Evolutionary conservation across 2,888 invertebrate species (phyloP), one percentile per base, ranked within the genome.

Genomic region (Eilema depressum): DNA sequence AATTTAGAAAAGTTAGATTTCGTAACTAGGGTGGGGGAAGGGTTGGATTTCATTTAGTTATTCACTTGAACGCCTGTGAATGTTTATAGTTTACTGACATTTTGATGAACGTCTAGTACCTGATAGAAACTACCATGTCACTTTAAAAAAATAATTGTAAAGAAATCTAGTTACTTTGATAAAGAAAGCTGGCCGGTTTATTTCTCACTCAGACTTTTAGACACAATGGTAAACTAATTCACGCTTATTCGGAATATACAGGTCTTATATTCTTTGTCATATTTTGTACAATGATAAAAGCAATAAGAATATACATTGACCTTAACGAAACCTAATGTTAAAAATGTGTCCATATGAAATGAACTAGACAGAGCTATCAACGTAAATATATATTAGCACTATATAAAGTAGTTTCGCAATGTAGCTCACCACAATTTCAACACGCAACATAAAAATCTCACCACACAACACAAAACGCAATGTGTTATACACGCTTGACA

Each of bases 401-500:
- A 23, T n/a, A 37, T 23, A 14, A 37, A 63, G 26, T 37, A 59
- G 53, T 14, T 65, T 33, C 2, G 61, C 37, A 3, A 67, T 60
- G 28, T 59, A 66, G 4, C 30, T 23, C 14, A 28, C 41, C 53
- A 25, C 69, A 37, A 26, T 56, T 63, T 57, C 63, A 63, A 63
- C 65, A 66, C 70, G 33, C 12, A 14, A 59, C 56, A 67, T 41
- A 62, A 61, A 73, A 80, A 75, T 76, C 75, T 83, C 78, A 75
- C 66, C 81, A 80, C 78, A 63, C 3, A 2, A 60, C 56, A 65
- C 37, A 23, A 47, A 20, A 33, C 65, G 79, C 79, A 75, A 73
- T 79, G 77, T 76, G 73, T 63, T 26, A 66, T 75, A 57, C 74
- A 73, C 73, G 70, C 72, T 72, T 75, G 67, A 68, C 64, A 66